Percentiles rank a stretch among this genome's conserved stretches.
These are phyloP conservation scores for Rhogogaster chlorosoma DNA, from an alignment of 2,888 invertebrate species.

Conservation along the genomic window DNA sequence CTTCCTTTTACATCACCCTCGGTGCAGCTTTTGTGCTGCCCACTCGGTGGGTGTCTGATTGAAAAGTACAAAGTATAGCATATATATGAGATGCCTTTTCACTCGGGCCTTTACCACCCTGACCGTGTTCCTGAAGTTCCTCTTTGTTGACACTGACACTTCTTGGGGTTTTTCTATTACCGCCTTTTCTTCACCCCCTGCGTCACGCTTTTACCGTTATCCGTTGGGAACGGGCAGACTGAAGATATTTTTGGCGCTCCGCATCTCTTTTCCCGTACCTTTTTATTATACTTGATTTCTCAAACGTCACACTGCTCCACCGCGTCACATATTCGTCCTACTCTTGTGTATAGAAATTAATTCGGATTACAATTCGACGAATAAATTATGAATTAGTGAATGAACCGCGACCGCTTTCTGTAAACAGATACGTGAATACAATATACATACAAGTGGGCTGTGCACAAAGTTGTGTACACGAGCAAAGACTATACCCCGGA, in stretches of 20 bases:
- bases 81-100: constrained; percentile 15
- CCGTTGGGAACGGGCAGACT: background rate
- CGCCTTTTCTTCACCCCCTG: constrained; percentile 1
- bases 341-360: background rate
- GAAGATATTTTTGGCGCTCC: background rate
- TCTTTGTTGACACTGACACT: constrained; percentile 45
- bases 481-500: background rate
- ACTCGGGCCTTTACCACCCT: constrained; percentile 16
- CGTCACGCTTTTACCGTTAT: constrained; percentile 22
- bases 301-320: background rate
- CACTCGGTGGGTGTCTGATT: constrained; percentile 11
- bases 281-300: background rate
- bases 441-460: background rate
- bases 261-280: background rate
- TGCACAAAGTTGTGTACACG: background rate
- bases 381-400: background rate
- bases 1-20: background rate
- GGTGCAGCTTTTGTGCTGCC: background rate
- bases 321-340: no score
- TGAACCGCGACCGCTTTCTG: background rate
- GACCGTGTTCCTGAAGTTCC: constrained; percentile 32
- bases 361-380: background rate
- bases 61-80: constrained; percentile 33
- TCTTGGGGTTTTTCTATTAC: constrained; percentile 48
- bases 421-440: background rate